A percentile compares a stretch with the other conserved stretches of the same genome.
Conservation (phyloP, 2,888 invertebrate species). For the Disparrhopalites patrizii region DNA sequence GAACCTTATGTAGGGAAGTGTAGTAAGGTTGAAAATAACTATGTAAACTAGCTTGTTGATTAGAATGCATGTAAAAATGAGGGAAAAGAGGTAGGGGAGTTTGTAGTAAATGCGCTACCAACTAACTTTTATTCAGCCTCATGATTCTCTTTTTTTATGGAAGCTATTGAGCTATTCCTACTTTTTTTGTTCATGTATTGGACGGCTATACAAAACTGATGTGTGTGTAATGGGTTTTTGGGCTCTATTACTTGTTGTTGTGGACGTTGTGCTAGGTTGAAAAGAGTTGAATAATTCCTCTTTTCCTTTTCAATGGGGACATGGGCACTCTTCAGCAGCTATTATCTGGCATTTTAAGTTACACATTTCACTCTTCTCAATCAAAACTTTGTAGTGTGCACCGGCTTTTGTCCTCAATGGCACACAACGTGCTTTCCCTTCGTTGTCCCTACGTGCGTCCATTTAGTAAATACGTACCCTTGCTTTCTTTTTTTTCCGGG, state of each 20-base stretch:
- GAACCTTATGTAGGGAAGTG: no score
- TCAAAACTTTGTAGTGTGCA: slow-evolving; percentile 1
- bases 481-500: no score
- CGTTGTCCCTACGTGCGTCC: no score
- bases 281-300: slow-evolving; percentile 19
- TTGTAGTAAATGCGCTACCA: slow-evolving; percentile 36
- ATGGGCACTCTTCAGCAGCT: slow-evolving; percentile 5
- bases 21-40: no score
- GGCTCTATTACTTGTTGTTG: not conserved
- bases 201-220: slow-evolving; percentile 10
- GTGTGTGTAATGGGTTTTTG: slow-evolving; percentile 14
- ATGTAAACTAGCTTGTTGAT: no score
- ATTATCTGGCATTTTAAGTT: slow-evolving; percentile 18
- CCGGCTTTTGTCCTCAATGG: no score
- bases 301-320: not conserved
- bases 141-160: slow-evolving; percentile 39
- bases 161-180: not conserved
- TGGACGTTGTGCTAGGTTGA: slow-evolving; percentile 15
- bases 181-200: slow-evolving; percentile 17
- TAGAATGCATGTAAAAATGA: no score
- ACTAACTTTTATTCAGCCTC: slow-evolving; percentile 45
- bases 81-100: not conserved
- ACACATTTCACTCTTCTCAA: no score
- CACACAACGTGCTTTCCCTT: no score
- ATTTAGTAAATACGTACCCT: no score